Evolutionary conservation across 37 sponge, comb jelly and placozoan genomes (phyloP).

Genomic region (Cliona cf. orientalis): DNA sequence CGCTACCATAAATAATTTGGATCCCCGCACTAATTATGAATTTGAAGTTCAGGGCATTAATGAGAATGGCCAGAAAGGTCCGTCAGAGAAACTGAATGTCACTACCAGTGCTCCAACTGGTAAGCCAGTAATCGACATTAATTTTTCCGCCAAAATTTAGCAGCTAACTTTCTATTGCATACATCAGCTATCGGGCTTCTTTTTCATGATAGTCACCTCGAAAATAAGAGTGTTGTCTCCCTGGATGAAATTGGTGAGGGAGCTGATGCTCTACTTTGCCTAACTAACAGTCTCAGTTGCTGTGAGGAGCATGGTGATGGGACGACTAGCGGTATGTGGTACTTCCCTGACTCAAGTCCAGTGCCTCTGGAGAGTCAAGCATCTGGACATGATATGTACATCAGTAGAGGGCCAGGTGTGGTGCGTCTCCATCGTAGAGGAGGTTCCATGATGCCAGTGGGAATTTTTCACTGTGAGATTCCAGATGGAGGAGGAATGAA

Average conservation of each 20-base stretch:
- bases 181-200: no score
- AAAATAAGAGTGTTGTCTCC: conserved; percentile 12
- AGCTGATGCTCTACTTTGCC: neutral
- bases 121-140: no score
- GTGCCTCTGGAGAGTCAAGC: neutral
- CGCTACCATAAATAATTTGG: no score
- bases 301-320: neutral
- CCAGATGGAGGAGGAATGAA: conserved; percentile 1
- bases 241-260: conserved; percentile 3
- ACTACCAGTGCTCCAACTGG: no score
- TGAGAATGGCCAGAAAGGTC: no score
- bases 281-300: neutral
- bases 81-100: no score
- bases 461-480: conserved; percentile 4
- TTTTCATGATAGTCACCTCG: no score
- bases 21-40: no score
- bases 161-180: no score
- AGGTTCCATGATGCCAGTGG: neutral
- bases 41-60: no score
- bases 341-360: neutral
- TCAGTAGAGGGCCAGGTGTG: neutral
- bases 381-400: neutral
- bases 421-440: conserved; percentile 3
- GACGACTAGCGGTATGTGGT: neutral
- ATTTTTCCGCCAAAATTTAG: no score